These are phyloP conservation scores for Gallinago stenura DNA, from an alignment of 2,797 vertebrate species.

Conservation along the genomic window DNA sequence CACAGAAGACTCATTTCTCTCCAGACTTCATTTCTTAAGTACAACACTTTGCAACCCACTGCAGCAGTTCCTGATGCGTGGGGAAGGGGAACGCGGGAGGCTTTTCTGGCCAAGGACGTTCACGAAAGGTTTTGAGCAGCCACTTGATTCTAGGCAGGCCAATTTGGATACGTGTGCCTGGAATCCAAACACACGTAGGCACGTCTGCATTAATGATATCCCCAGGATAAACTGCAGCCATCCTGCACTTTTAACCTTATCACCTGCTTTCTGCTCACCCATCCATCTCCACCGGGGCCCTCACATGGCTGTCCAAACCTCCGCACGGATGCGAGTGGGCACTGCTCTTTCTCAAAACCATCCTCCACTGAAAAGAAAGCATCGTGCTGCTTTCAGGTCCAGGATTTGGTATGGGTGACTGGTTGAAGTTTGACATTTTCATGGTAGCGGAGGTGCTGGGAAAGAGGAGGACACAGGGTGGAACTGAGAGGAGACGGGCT, in stretches of 20 bases:
- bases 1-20: neutral
- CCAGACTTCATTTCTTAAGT: constrained; percentile 4
- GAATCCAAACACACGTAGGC: neutral
- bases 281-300: neutral
- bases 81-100: neutral
- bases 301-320: neutral
- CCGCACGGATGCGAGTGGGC: fast-evolving
- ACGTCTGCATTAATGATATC: neutral
- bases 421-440: neutral
- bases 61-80: neutral
- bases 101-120: neutral
- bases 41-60: neutral
- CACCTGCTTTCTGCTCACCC: constrained; percentile 5
- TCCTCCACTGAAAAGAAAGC: neutral
- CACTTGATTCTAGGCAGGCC: neutral
- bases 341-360: neutral
- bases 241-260: neutral
- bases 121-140: neutral
- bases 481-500: neutral
- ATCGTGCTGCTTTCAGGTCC: neutral
- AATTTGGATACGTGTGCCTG: neutral
- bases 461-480: neutral
- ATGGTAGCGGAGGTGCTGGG: neutral
- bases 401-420: neutral
- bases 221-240: neutral